Percentiles rank a stretch among this genome's conserved stretches.
Conservation (phyloP, 2,888 invertebrate species). For the Pycnomerus fuliginosus region DNA sequence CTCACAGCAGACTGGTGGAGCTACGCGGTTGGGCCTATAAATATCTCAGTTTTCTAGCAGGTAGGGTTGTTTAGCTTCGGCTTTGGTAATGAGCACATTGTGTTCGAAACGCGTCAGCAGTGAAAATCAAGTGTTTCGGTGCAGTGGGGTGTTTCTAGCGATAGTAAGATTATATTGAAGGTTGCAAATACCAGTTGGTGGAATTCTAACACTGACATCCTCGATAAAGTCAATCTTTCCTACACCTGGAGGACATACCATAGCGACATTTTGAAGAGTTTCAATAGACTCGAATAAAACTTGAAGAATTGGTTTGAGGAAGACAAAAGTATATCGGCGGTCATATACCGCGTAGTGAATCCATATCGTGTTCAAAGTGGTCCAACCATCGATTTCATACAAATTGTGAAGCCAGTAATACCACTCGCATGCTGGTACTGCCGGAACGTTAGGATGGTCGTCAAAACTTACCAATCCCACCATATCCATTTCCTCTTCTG, state of each 20-base stretch:
- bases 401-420: slow-evolving; percentile 58
- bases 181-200: slow-evolving; percentile 34
- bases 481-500: slow-evolving; percentile 46
- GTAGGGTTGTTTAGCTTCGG: too few species aligned
- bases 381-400: slow-evolving; percentile 53
- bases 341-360: slow-evolving; percentile 62
- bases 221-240: slow-evolving; percentile 41
- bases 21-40: too few species aligned
- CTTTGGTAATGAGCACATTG: too few species aligned
- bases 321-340: slow-evolving; percentile 47
- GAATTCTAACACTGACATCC: slow-evolving; percentile 38
- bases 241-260: slow-evolving; percentile 56
- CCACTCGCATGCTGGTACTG: slow-evolving; percentile 60
- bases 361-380: slow-evolving; percentile 60
- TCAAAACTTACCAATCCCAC: slow-evolving; percentile 49
- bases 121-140: too few species aligned
- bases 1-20: too few species aligned
- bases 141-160: too few species aligned
- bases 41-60: too few species aligned
- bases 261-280: slow-evolving; percentile 55
- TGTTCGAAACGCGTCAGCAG: too few species aligned
- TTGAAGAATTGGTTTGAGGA: slow-evolving; percentile 48
- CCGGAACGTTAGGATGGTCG: slow-evolving; percentile 58
- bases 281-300: slow-evolving; percentile 57
- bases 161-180: too few species aligned